These are phyloP conservation scores for Anagyrus pseudococci DNA, from an alignment of 2,888 invertebrate genomes.

Conservation along the genomic window DNA sequence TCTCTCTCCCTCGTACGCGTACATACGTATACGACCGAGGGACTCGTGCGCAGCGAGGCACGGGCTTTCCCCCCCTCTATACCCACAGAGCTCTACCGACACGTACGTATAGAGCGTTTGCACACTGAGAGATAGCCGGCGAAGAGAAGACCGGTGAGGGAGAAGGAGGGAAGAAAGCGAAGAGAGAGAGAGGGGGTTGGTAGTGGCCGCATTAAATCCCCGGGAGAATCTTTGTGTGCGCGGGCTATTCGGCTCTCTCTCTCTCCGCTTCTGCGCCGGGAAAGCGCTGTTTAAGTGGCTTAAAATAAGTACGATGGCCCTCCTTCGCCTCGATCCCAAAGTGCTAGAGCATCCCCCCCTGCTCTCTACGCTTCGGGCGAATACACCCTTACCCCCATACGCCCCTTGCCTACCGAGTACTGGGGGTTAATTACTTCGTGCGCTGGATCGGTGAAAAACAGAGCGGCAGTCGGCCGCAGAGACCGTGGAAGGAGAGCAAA, in stretches of 20 bases:
- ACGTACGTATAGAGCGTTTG: too few relatives aligned
- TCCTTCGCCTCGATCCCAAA: background rate
- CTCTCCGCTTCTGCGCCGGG: constrained; percentile 31
- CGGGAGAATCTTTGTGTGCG: constrained; percentile 15
- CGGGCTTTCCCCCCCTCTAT: too few relatives aligned
- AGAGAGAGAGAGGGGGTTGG: background rate
- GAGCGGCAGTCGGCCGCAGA: background rate
- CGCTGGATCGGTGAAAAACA: constrained; percentile 16
- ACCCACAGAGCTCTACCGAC: too few relatives aligned
- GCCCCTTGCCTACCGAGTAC: constrained; percentile 28
- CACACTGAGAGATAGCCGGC: too few relatives aligned
- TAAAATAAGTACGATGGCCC: constrained; percentile 46
- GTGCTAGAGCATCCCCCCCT: too few relatives aligned
- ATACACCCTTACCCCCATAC: background rate
- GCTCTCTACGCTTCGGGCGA: too few relatives aligned
- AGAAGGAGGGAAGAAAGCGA: too few relatives aligned
- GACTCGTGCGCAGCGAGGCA: too few relatives aligned
- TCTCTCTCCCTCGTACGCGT: background rate
- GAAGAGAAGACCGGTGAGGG: too few relatives aligned
- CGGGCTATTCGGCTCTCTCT: constrained; percentile 36
- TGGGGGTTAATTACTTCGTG: constrained; percentile 42
- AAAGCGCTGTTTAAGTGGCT: constrained; percentile 48
- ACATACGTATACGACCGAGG: background rate
- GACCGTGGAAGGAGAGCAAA: background rate
- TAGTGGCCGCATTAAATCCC: constrained; percentile 47